Conservation (phyloP, 2,113 vertebrate genomes). For the Engystomops pustulosus region DNA sequence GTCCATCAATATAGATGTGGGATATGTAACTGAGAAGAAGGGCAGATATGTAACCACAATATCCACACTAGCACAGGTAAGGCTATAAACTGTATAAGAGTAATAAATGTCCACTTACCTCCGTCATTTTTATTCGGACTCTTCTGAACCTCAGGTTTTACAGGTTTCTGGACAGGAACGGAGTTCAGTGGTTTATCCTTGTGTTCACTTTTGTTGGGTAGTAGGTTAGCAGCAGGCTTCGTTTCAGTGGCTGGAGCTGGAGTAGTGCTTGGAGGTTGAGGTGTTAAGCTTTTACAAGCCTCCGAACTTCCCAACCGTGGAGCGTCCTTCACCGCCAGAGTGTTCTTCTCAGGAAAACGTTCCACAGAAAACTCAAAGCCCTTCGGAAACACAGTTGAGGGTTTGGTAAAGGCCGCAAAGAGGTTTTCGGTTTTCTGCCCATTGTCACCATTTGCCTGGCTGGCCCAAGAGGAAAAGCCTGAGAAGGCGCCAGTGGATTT, state of each 20-base stretch:
- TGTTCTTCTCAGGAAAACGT: constrained; percentile 55
- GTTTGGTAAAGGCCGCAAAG: constrained; percentile 62
- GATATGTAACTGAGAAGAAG: constrained; percentile 64
- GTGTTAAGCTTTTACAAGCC: neutral
- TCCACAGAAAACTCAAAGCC: constrained; percentile 62
- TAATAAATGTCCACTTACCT: no score
- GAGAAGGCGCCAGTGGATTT: neutral
- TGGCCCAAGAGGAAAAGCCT: constrained; percentile 57
- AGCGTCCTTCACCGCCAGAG: constrained; percentile 32
- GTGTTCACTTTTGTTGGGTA: neutral
- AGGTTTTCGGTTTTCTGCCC: constrained; percentile 63
- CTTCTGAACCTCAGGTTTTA: neutral
- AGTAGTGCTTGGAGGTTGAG: neutral
- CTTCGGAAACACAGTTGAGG: constrained; percentile 64
- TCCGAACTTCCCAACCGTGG: neutral
- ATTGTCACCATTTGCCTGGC: constrained; percentile 59
- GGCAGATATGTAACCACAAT: no score
- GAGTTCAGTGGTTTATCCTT: neutral
- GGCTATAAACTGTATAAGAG: no score
- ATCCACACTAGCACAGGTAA: no score
- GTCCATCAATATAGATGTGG: constrained; percentile 75
- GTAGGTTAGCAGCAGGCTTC: neutral
- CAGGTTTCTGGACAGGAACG: neutral
- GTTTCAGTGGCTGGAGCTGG: neutral
- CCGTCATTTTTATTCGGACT: constrained; percentile 50